These are phyloP conservation scores for Caranx ignobilis DNA, from an alignment of 2,113 vertebrate genomes.

Conservation along the genomic window DNA sequence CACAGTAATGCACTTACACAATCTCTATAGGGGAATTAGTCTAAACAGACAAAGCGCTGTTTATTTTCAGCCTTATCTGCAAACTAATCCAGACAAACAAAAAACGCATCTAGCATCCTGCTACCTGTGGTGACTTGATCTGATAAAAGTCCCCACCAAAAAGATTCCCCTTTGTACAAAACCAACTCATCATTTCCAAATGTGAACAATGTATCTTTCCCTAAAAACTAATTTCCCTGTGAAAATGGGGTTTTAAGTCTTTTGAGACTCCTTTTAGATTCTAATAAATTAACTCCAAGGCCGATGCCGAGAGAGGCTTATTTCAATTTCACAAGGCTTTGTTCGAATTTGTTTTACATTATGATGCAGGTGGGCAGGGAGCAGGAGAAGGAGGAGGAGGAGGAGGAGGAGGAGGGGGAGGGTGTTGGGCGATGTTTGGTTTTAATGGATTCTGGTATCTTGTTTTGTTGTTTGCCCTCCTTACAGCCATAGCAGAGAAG, in stretches of 20 bases:
- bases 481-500: constrained; percentile 16
- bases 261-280: constrained; percentile 78
- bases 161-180: constrained; percentile 59
- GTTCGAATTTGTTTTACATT: constrained; percentile 81
- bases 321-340: constrained; percentile 79
- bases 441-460: constrained; percentile 64
- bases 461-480: constrained; percentile 59
- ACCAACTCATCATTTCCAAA: constrained; percentile 71
- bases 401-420: neutral
- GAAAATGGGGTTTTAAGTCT: constrained; percentile 81
- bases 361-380: constrained; percentile 60
- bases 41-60: constrained; percentile 51
- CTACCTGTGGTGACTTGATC: constrained; percentile 63
- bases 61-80: constrained; percentile 53
- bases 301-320: constrained; percentile 60
- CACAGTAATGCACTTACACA: neutral
- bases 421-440: constrained; percentile 36
- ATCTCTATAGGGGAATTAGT: constrained; percentile 33
- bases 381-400: neutral
- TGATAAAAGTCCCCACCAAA: constrained; percentile 61
- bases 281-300: constrained; percentile 80
- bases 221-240: constrained; percentile 77
- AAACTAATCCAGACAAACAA: constrained; percentile 61
- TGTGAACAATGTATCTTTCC: constrained; percentile 67
- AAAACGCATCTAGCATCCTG: constrained; percentile 33